phyloP scores from a whole-genome alignment of 2,888 invertebrate species.

The Dascillus cervinus region DNA sequence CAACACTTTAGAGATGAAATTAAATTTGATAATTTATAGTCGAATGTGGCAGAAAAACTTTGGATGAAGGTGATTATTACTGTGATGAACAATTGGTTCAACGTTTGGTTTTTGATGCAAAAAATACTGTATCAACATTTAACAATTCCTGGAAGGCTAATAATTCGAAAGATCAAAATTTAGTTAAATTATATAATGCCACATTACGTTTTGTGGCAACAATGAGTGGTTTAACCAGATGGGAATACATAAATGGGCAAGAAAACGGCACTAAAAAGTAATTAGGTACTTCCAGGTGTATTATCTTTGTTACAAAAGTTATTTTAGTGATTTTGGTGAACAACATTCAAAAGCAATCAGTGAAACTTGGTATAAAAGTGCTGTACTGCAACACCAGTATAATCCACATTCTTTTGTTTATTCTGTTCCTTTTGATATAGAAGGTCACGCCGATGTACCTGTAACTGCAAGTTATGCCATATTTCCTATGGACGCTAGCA shows the following conservation, averaged over 20 bases:
- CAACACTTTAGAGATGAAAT: slow-evolving; percentile 1
- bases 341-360: slow-evolving; percentile 70
- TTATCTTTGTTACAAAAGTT: no score
- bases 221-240: slow-evolving; percentile 80
- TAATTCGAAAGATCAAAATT: slow-evolving; percentile 43
- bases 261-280: slow-evolving; percentile 39
- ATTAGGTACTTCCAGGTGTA: no score
- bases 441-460: slow-evolving; percentile 47
- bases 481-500: slow-evolving; percentile 68
- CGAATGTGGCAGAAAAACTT: slow-evolving; percentile 57
- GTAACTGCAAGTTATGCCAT: slow-evolving; percentile 80
- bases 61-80: slow-evolving; percentile 66
- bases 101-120: slow-evolving; percentile 81
- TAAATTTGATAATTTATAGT: slow-evolving; percentile 40
- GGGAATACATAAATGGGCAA: slow-evolving; percentile 71
- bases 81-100: slow-evolving; percentile 81
- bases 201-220: slow-evolving; percentile 78
- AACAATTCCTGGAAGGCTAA: slow-evolving; percentile 30
- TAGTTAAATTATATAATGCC: slow-evolving; percentile 63
- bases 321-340: slow-evolving; percentile 67
- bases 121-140: slow-evolving; percentile 53
- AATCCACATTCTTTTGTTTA: slow-evolving; percentile 72
- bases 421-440: slow-evolving; percentile 58
- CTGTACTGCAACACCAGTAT: slow-evolving; percentile 75
- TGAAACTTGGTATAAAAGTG: slow-evolving; percentile 86